These are phyloP conservation scores for Cairina moschata DNA, from an alignment of 2,113 vertebrate species.

Conservation along the genomic window DNA sequence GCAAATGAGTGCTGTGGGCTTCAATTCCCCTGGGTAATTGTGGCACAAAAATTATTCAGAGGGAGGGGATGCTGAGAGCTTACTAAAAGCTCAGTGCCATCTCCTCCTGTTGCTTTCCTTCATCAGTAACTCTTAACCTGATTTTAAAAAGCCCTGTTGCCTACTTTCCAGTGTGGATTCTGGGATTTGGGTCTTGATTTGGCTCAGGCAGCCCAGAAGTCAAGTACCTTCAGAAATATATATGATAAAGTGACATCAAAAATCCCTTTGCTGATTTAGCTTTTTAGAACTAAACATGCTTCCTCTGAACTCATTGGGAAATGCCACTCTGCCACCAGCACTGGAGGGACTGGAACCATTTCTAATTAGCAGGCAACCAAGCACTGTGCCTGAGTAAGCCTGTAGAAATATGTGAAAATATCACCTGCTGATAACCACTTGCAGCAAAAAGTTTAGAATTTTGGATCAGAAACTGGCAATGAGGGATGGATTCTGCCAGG, in stretches of 20 bases:
- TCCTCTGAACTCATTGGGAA: not conserved
- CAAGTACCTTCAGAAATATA: not conserved
- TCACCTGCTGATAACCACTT: not conserved
- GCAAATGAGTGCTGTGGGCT: not conserved
- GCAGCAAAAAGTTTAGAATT: not conserved
- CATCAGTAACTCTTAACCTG: not conserved
- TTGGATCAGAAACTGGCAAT: not conserved
- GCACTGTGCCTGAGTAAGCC: not conserved
- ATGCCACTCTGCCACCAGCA: not conserved
- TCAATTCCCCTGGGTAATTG: rapidly evolving
- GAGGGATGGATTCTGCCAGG: not conserved
- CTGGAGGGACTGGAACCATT: not conserved
- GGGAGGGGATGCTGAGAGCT: not conserved
- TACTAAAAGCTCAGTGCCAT: not conserved
- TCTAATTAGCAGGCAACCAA: not conserved
- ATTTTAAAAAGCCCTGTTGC: not conserved
- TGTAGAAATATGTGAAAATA: not conserved
- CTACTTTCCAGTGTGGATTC: not conserved
- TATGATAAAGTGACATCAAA: not conserved
- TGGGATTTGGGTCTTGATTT: not conserved
- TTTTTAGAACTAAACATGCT: not conserved
- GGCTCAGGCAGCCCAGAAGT: not conserved
- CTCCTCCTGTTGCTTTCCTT: not conserved
- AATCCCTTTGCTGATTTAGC: not conserved
- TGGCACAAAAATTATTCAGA: not conserved